Conservation (phyloP, 2,797 vertebrate genomes). For the Halcyon leucocephala region DNA sequence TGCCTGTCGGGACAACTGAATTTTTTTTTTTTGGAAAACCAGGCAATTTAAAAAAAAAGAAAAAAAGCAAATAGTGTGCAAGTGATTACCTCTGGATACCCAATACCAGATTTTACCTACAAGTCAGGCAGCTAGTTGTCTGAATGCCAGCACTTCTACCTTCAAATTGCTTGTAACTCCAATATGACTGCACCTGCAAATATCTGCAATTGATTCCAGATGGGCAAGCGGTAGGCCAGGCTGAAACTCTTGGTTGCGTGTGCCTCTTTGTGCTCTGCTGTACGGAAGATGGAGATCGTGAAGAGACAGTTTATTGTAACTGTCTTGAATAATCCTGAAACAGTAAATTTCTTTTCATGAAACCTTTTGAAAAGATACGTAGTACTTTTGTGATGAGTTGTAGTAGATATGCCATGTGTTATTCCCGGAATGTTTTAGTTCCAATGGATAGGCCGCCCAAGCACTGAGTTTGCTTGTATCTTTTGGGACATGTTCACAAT, state of each 20-base stretch:
- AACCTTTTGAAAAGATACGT: background rate
- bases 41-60: background rate
- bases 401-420: background rate
- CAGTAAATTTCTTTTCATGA: background rate
- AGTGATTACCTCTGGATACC: constrained; percentile 4
- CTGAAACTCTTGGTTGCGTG: background rate
- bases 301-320: background rate
- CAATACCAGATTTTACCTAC: constrained; percentile 14
- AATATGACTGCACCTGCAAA: constrained; percentile 19
- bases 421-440: background rate
- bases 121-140: constrained; percentile 16
- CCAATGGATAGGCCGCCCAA: background rate
- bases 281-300: background rate
- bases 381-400: background rate
- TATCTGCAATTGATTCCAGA: background rate
- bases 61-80: background rate
- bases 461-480: background rate
- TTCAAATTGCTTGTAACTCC: background rate
- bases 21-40: background rate
- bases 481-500: background rate
- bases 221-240: background rate
- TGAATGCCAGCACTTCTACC: constrained; percentile 35
- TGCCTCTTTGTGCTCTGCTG: background rate
- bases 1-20: background rate
- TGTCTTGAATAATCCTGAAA: background rate